A percentile compares a stretch with the other conserved stretches of the same genome.
phyloP scores from a whole-genome alignment of 2,888 invertebrate species.

The Scrobipalpa atriplicella region DNA sequence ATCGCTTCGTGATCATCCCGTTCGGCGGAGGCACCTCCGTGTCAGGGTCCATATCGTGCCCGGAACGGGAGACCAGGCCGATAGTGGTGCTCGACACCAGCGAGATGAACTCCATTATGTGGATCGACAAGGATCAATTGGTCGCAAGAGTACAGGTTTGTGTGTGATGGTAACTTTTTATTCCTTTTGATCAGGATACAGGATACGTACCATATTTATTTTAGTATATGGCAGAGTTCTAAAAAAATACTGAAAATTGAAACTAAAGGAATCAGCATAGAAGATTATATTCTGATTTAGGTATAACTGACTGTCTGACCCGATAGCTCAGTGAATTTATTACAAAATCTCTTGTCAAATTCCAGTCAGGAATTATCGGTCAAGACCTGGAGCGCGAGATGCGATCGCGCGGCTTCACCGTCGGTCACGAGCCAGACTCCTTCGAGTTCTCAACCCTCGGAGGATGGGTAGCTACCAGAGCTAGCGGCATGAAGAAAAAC shows the following conservation, averaged over 20 bases:
- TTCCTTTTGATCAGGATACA: too few species aligned
- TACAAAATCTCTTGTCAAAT: slow-evolving; percentile 48
- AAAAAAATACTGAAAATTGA: too few species aligned
- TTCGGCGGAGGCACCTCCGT: slow-evolving; percentile 98
- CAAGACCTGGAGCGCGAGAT: slow-evolving; percentile 96
- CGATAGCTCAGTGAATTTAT: background rate
- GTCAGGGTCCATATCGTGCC: slow-evolving; percentile 94
- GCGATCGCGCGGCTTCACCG: slow-evolving; percentile 89
- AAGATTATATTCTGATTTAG: too few species aligned
- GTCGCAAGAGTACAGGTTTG: slow-evolving; percentile 67
- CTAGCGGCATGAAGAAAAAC: slow-evolving; percentile 99
- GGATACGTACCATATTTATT: too few species aligned
- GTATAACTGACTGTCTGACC: background rate
- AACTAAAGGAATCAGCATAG: too few species aligned
- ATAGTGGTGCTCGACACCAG: slow-evolving; percentile 97
- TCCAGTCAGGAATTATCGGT: slow-evolving; percentile 96
- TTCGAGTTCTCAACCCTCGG: slow-evolving; percentile 98
- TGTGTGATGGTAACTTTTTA: too few species aligned
- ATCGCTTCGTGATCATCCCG: slow-evolving; percentile 93
- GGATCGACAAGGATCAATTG: slow-evolving; percentile 89
- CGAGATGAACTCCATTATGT: slow-evolving; percentile 97
- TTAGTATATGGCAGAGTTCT: too few species aligned
- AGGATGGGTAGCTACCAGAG: slow-evolving; percentile 98
- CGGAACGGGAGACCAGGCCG: slow-evolving; percentile 84
- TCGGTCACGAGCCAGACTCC: slow-evolving; percentile 99